Evolutionary conservation across 1,140 invertebrate genomes (phyloP).

Genomic region (Bombyx mandarina): DNA sequence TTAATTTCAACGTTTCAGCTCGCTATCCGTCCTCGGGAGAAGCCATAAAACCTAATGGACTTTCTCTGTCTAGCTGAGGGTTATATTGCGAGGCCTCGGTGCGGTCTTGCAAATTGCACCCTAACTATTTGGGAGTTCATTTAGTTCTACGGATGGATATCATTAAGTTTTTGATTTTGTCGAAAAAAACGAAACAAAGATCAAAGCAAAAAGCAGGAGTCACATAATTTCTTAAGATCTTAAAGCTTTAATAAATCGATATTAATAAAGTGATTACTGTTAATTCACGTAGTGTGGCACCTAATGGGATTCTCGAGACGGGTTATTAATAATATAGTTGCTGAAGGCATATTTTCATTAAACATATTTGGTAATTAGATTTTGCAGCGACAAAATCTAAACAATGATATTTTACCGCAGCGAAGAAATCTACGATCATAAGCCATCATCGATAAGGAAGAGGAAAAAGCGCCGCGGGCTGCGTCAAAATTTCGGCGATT

Average conservation of each 20-base stretch:
- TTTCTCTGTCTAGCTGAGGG: conserved; percentile 52
- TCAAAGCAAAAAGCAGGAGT: no score
- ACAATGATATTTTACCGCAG: conserved; percentile 4
- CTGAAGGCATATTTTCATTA: no score
- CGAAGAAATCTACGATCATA: conserved; percentile 12
- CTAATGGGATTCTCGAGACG: no score
- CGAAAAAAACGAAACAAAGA: no score
- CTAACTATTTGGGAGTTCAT: conserved; percentile 17
- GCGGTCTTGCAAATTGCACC: conserved; percentile 33
- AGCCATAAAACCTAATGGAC: conserved; percentile 66
- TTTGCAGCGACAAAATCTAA: conserved; percentile 1
- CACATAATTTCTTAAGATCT: no score
- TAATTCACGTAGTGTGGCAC: no score
- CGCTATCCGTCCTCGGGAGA: conserved; percentile 40
- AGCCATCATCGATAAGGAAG: conserved; percentile 26
- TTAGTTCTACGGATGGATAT: no score
- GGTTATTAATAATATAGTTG: no score
- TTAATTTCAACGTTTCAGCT: conserved; percentile 55
- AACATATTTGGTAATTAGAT: background rate
- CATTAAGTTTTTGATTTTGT: no score
- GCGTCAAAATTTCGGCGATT: conserved; percentile 36
- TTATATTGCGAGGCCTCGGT: conserved; percentile 48
- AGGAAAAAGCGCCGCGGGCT: conserved; percentile 18
- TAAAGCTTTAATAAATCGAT: no score
- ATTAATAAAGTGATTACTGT: no score